Evolutionary conservation across 2,888 invertebrate species (phyloP).

Genomic region (Prenolepis imparis): DNA sequence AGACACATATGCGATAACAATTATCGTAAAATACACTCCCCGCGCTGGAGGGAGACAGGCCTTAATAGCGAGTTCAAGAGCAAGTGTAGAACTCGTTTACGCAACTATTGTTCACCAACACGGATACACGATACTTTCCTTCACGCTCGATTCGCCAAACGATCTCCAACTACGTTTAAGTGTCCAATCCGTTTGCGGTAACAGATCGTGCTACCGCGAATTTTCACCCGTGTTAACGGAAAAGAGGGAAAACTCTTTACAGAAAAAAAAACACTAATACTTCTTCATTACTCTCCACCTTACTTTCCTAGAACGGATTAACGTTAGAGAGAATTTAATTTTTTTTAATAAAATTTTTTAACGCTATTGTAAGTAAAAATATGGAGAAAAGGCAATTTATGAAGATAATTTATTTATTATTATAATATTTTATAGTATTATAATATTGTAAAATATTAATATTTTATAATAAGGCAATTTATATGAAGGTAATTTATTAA

Average conservation of each 20-base stretch:
- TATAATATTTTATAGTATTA: no score
- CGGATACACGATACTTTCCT: slow-evolving; percentile 15
- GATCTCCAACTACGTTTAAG: slow-evolving; percentile 28
- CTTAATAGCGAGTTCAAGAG: slow-evolving; percentile 17
- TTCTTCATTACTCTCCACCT: not conserved
- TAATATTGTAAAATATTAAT: no score
- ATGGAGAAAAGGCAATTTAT: not conserved
- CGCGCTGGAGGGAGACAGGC: not conserved
- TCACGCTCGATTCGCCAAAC: slow-evolving; percentile 33
- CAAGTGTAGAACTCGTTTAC: slow-evolving; percentile 23
- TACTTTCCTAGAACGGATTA: not conserved
- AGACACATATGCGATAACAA: not conserved
- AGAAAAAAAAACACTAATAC: not conserved
- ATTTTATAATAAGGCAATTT: no score
- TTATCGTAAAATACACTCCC: slow-evolving; percentile 34
- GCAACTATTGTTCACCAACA: slow-evolving; percentile 32
- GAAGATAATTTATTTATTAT: no score
- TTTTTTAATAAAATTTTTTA: not conserved
- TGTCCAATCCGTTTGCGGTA: slow-evolving; percentile 40
- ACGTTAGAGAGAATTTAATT: not conserved
- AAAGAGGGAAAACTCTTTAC: slow-evolving; percentile 9
- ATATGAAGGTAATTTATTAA: no score
- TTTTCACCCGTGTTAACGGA: slow-evolving; percentile 10
- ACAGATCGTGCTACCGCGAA: slow-evolving; percentile 22
- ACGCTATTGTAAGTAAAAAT: not conserved